Evolutionary conservation across 2,888 invertebrate species (phyloP), one percentile per base, ranked within the genome.

Genomic region (Meliscaeva auricollis): DNA sequence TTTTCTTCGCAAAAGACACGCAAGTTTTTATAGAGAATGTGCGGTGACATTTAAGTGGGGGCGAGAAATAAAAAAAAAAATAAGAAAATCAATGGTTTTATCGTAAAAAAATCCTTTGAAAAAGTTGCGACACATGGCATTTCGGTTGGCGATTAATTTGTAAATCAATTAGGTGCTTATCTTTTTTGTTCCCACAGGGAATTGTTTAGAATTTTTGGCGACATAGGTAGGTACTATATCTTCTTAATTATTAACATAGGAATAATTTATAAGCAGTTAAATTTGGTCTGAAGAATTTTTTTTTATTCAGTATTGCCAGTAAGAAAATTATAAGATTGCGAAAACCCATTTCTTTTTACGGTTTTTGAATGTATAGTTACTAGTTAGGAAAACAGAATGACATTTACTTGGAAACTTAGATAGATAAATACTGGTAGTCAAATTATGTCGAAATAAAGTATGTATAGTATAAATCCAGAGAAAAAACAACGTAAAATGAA

Each of bases 21-120:
- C 83, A 83, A 69, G 69, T 74, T 60, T 74, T 60, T 46, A 7
- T 35, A 32, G 38, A 13, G 35, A 32, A 13, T 15, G 20, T 52
- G 8, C 26, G 38, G 50, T 66, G 66, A 50, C 66, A 66, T 66
- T 66, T 66, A 35, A 50, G 66, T 50, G 56, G n/a, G 64, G 58
- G 22, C 22, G 66, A 50, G 20, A 35, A 35, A 32, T n/a, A n/a
- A 66, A 35, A 35, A 69, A 54, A 73, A 78, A 84, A n/a, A 66
- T 13, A 35, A 62, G 56, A 78, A 78, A 84, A 84, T 84, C 84
- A 58, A 84, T 84, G 50, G 54, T 75, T 46, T 64, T 32, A 70
- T 80, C 66, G 46, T 74, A 58, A 52, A 78, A 60, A n/a, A 75
- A 41, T 66, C 22, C 52, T 73, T 17, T 58, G 66, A 58, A 58